Base-by-base conservation (phyloP, 2,797 vertebrate genomes). In the Lithobates sylvaticus region DNA sequence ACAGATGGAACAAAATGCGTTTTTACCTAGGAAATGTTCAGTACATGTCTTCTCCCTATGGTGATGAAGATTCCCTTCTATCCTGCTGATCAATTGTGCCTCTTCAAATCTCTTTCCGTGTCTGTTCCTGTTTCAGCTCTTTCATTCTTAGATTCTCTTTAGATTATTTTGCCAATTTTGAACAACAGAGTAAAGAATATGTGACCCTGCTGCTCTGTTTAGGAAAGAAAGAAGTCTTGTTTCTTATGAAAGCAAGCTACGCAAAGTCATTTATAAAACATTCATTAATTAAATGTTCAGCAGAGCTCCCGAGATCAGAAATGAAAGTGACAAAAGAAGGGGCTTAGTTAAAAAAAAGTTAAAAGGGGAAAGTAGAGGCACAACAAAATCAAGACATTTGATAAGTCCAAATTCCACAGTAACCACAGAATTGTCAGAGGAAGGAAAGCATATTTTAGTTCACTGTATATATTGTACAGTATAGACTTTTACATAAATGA, bases 121-220 rank as follows among this genome's bases (percentile, higher is more conserved):
- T 76, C 84, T 86, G 74, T 86, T 78, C 85, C 67, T 83, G 32
- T 86, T 83, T 83, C 79, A 86, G 10, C 58, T 86, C 85, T 86
- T 83, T 86, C 58, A 86, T 83, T 81, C 68, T 86, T 78, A 70
- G 75, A 82, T 65, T 86, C 34, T 77, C 79, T 86, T 78, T 77
- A 67, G 65, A 82, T 83, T 78, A 27, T 76, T 82, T 75, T 83
- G 85, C 79, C 85, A 86, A 86, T 86, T 83, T 78, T 27, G 68
- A 86, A 65, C 79, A 86, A 82, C 67, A 78, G 67, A 82, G 85
- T 76, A 78, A 83, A 86, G 85, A 83, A 83, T 83, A 29, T 71
- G 68, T 86, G 80, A 86, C 85, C 85, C 85, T 65, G 85, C 85
- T 78, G 80, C 79, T 86, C 80, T 82, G 79, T 81, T 86, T 83